Conservation (phyloP, 2,113 vertebrate species). For the Sakesphorus luctuosus region DNA sequence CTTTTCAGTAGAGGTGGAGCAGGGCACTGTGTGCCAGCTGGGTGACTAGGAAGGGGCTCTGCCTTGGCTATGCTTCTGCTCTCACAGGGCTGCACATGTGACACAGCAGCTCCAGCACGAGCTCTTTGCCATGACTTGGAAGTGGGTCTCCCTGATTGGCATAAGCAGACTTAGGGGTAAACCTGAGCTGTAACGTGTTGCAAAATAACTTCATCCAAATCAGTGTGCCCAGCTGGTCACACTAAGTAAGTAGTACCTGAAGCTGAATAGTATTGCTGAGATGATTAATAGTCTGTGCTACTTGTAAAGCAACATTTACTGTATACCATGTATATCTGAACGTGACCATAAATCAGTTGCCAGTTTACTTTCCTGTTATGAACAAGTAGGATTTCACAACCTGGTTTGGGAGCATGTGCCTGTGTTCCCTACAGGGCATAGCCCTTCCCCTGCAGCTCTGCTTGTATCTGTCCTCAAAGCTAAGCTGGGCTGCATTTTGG, state of each 20-base stretch:
- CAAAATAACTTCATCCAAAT: not conserved
- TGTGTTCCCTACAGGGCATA: not conserved
- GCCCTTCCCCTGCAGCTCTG: not conserved
- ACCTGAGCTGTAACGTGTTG: not conserved
- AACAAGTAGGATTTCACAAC: not conserved
- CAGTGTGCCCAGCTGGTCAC: not conserved
- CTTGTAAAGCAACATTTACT: not conserved
- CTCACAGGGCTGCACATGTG: not conserved
- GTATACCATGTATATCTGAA: not conserved
- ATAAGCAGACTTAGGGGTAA: not conserved
- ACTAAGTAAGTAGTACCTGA: not conserved
- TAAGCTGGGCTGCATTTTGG: not conserved
- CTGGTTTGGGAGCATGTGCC: not conserved
- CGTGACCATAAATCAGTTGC: not conserved
- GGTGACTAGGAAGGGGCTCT: not conserved
- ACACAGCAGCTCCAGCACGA: rapidly evolving
- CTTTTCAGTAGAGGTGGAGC: not conserved
- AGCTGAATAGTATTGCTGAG: not conserved
- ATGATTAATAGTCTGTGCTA: not conserved
- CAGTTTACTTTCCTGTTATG: not conserved
- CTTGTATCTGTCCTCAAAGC: not conserved
- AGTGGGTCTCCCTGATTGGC: rapidly evolving
- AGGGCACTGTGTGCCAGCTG: rapidly evolving
- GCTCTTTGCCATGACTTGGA: rapidly evolving
- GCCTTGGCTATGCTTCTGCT: not conserved